Evolutionary conservation across 30 jellyfish, hydroid and myxozoan genomes (phyloP).

Genomic region (Calvadosia cruxmelitensis): DNA sequence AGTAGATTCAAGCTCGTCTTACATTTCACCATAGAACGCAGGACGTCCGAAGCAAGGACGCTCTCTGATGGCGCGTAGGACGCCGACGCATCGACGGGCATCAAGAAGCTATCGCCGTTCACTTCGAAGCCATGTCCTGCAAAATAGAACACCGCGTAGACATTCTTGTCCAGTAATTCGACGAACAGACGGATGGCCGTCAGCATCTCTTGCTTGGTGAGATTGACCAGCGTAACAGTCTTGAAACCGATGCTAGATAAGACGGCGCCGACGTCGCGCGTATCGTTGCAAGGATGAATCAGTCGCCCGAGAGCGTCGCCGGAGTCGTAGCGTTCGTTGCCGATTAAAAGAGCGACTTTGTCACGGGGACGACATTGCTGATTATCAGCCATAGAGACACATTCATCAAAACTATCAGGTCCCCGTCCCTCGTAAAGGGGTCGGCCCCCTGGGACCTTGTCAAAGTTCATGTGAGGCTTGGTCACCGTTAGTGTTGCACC

Average conservation of each 20-base stretch:
- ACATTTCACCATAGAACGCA: conserved; percentile 24
- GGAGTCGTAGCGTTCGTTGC: conserved; percentile 50
- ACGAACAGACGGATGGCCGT: conserved; percentile 49
- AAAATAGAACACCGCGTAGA: conserved; percentile 71
- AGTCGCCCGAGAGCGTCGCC: conserved; percentile 48
- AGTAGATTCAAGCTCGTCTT: conserved; percentile 44
- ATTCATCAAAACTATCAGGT: conserved; percentile 2
- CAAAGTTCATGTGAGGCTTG: background rate
- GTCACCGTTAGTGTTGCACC: conserved; percentile 27
- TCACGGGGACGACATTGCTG: conserved; percentile 27
- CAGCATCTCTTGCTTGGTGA: conserved; percentile 40
- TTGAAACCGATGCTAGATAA: conserved; percentile 56
- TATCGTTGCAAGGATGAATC: conserved; percentile 77
- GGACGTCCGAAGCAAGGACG: conserved; percentile 39
- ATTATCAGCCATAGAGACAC: background rate
- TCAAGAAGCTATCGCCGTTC: conserved; percentile 59
- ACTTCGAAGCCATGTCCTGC: conserved; percentile 95
- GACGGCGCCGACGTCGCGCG: conserved; percentile 63
- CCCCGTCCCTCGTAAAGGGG: conserved; percentile 20
- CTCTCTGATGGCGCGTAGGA: conserved; percentile 37
- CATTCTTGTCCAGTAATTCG: conserved; percentile 30
- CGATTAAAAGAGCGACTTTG: conserved; percentile 69
- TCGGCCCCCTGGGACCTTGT: background rate
- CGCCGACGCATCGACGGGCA: conserved; percentile 80
- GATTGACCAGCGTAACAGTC: conserved; percentile 53